These are phyloP conservation scores for Philotrypesis tridentata DNA, from an alignment of 1,140 invertebrate genomes.

Conservation along the genomic window DNA sequence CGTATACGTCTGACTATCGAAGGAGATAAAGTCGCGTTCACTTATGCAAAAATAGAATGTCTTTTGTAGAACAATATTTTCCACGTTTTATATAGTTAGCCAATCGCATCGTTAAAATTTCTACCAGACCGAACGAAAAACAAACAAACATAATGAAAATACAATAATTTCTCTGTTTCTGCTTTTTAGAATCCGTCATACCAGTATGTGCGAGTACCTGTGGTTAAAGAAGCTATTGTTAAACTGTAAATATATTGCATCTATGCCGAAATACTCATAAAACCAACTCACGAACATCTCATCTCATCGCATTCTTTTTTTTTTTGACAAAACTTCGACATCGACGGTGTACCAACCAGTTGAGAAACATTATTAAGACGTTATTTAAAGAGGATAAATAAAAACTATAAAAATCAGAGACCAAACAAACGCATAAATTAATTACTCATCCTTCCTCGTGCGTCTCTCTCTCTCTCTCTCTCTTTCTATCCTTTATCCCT, in stretches of 20 bases:
- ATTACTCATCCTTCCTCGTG: neutral
- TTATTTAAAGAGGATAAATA: neutral
- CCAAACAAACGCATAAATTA: neutral
- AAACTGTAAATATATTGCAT: conserved; percentile 28
- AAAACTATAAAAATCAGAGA: neutral
- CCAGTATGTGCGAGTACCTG: conserved; percentile 39
- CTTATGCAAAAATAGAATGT: too few relatives aligned
- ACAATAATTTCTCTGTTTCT: too few relatives aligned
- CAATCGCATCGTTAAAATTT: too few relatives aligned
- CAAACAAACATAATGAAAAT: too few relatives aligned
- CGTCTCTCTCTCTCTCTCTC: neutral
- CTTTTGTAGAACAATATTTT: too few relatives aligned
- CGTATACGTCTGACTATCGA: too few relatives aligned
- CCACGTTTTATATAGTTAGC: too few relatives aligned
- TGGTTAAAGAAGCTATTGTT: conserved; percentile 2
- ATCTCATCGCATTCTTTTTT: too few relatives aligned
- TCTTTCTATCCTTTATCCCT: neutral
- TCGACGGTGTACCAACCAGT: neutral
- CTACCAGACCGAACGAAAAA: too few relatives aligned
- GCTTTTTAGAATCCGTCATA: conserved; percentile 40
- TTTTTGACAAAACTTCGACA: neutral
- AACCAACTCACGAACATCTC: neutral
- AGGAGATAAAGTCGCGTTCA: too few relatives aligned
- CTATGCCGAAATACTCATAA: conserved; percentile 10
- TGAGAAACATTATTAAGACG: neutral